Conservation (phyloP, 2,797 vertebrate genomes). For the Chaetodon trifasciatus region DNA sequence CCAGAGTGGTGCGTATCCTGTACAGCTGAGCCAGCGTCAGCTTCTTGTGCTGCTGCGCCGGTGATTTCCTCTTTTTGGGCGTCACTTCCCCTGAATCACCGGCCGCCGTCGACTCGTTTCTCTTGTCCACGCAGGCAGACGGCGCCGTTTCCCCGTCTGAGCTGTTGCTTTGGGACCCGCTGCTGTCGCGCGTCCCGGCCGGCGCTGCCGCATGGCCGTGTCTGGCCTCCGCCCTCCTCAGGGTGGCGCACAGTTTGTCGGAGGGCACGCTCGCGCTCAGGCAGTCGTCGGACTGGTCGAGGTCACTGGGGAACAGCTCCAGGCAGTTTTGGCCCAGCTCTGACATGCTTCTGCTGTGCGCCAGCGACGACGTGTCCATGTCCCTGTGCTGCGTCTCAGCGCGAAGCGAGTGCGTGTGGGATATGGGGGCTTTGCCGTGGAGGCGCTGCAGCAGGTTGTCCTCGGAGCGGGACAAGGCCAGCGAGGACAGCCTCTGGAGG, state of each 20-base stretch:
- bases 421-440: neutral
- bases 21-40: constrained; percentile 90
- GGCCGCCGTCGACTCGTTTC: neutral
- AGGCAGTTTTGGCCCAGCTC: constrained; percentile 80
- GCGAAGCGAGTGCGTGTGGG: constrained; percentile 12
- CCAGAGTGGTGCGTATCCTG: constrained; percentile 93
- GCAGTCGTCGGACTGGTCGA: constrained; percentile 47
- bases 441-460: constrained; percentile 91
- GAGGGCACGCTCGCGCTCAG: constrained; percentile 61
- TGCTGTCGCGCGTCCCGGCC: neutral
- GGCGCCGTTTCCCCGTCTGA: constrained; percentile 64
- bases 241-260: constrained; percentile 63
- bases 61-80: constrained; percentile 69
- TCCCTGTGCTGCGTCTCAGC: neutral
- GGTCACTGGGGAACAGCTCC: constrained; percentile 39
- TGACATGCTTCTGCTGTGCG: constrained; percentile 89
- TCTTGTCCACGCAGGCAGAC: constrained; percentile 37
- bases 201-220: neutral
- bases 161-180: constrained; percentile 57
- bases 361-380: constrained; percentile 34
- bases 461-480: constrained; percentile 90
- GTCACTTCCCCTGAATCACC: constrained; percentile 33
- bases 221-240: constrained; percentile 64
- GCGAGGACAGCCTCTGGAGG: constrained; percentile 62
- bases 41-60: constrained; percentile 85